A percentile compares a stretch with the other conserved stretches of the same genome.
Conservation (phyloP, 2,797 vertebrate genomes). For the Ispidina lecontei region DNA sequence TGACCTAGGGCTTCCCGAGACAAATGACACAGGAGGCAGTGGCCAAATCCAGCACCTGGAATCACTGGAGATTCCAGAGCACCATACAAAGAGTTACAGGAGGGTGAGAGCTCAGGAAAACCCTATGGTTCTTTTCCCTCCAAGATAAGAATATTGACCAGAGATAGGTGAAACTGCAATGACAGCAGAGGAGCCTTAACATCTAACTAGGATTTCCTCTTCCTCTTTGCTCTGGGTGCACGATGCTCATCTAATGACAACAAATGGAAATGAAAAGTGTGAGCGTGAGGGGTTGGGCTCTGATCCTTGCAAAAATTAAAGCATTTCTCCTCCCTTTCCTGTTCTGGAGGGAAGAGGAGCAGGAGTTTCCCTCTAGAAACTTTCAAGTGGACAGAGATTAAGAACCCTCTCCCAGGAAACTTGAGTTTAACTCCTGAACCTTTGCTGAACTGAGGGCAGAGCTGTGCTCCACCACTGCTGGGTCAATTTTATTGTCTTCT, state of each 20-base stretch:
- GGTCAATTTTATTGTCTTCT: neutral
- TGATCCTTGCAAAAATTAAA: neutral
- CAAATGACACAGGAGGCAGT: neutral
- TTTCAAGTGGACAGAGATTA: neutral
- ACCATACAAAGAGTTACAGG: conserved; percentile 35
- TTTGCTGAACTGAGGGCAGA: neutral
- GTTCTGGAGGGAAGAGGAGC: neutral
- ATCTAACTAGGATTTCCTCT: conserved; percentile 46
- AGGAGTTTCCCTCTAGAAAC: neutral
- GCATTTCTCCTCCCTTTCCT: neutral
- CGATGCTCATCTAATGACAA: conserved; percentile 16
- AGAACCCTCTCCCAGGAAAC: neutral
- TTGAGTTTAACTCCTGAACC: neutral
- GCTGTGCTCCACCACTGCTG: neutral
- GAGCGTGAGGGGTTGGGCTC: neutral
- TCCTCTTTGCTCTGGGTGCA: neutral
- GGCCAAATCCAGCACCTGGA: conserved; percentile 30
- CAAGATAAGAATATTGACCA: conserved; percentile 44
- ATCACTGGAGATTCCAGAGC: neutral
- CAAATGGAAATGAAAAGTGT: neutral
- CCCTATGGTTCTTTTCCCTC: conserved; percentile 23
- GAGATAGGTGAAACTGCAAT: conserved; percentile 50
- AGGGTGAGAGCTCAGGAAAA: conserved; percentile 41
- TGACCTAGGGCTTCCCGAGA: neutral
- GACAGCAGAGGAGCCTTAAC: conserved; percentile 32